Percentiles rank a stretch among this genome's conserved stretches.
These are phyloP conservation scores for Xylota segnis DNA, from an alignment of 2,888 invertebrate species.

Conservation along the genomic window DNA sequence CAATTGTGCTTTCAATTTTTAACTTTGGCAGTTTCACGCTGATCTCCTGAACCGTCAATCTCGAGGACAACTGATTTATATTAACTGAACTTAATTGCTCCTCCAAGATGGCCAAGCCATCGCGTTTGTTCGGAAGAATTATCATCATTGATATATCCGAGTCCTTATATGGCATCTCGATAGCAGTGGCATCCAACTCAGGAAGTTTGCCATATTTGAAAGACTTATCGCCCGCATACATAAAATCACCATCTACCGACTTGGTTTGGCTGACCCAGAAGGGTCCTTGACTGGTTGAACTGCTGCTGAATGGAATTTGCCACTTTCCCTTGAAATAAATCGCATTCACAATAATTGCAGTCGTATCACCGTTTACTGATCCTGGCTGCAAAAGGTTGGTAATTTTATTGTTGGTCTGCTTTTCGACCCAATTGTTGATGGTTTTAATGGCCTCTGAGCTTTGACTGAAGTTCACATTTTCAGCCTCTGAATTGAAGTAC, in stretches of 20 bases:
- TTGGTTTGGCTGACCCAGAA: conserved; percentile 85
- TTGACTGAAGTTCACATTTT: conserved; percentile 75
- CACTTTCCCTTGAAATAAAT: conserved; percentile 93
- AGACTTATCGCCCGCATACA: conserved; percentile 84
- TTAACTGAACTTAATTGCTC: conserved; percentile 86
- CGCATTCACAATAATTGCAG: conserved; percentile 90
- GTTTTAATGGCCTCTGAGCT: conserved; percentile 84
- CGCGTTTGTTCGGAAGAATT: conserved; percentile 88
- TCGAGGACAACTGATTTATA: conserved; percentile 85
- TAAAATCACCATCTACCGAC: conserved; percentile 86
- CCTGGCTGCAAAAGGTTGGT: conserved; percentile 89
- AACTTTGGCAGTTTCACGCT: conserved; percentile 90
- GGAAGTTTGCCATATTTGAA: conserved; percentile 84
- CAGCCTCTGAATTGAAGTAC: conserved; percentile 87
- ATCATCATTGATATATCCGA: conserved; percentile 89
- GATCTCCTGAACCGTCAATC: conserved; percentile 86
- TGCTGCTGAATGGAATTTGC: conserved; percentile 87
- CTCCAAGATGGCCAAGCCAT: conserved; percentile 87
- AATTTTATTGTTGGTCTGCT: conserved; percentile 92
- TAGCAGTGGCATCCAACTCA: conserved; percentile 85
- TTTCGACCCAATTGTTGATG: conserved; percentile 93
- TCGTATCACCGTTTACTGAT: conserved; percentile 83
- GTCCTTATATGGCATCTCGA: conserved; percentile 89
- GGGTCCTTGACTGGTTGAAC: neutral
- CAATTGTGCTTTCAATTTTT: conserved; percentile 87